phyloP scores from a whole-genome alignment of 1,140 invertebrate genomes.

The Caenorhabditis brenneri region DNA sequence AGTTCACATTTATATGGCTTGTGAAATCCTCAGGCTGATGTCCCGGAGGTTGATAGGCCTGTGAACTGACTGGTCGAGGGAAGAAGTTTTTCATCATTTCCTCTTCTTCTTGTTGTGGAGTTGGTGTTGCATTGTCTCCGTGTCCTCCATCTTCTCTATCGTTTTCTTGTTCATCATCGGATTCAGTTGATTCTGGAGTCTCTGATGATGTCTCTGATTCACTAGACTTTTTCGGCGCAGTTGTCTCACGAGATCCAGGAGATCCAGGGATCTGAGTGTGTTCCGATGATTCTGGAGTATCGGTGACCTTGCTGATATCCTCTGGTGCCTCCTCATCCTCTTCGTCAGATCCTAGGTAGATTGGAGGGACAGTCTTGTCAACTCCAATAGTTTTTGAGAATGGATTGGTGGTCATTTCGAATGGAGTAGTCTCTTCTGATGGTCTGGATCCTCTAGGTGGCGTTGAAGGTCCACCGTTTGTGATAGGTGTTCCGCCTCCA shows the following conservation, averaged over 20 bases:
- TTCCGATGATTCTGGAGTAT: background rate
- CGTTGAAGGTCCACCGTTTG: too few relatives aligned
- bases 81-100: constrained; percentile 38
- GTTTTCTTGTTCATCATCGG: background rate
- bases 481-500: too few relatives aligned
- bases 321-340: constrained; percentile 2
- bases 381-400: background rate
- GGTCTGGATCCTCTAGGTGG: background rate
- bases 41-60: constrained; percentile 11
- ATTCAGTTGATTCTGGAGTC: background rate
- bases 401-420: constrained; percentile 8
- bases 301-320: constrained; percentile 23
- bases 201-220: too few relatives aligned
- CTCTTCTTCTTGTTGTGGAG: background rate
- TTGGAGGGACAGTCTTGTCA: background rate
- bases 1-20: constrained; percentile 28
- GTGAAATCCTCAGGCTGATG: constrained; percentile 18
- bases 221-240: background rate
- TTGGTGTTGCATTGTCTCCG: background rate
- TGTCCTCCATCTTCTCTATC: too few relatives aligned
- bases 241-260: background rate
- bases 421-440: background rate
- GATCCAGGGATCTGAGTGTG: background rate
- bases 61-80: constrained; percentile 8
- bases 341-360: constrained; percentile 14